phyloP scores from a whole-genome alignment of 2,888 invertebrate genomes.

The Tipula vernalis region DNA sequence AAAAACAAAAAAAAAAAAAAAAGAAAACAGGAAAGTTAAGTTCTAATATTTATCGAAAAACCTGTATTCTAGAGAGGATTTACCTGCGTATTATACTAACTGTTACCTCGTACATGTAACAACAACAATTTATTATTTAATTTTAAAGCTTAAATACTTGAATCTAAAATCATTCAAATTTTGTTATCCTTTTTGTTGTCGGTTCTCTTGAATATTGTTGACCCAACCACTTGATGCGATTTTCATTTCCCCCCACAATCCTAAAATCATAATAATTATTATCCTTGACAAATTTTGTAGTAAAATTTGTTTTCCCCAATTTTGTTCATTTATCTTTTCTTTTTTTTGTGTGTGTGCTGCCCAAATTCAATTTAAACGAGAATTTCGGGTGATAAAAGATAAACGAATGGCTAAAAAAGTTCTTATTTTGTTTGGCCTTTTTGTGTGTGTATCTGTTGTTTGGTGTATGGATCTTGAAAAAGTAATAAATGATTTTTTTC shows the following conservation, averaged over 20 bases:
- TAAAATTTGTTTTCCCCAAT: not conserved
- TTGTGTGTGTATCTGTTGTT: not conserved
- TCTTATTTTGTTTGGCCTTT: not conserved
- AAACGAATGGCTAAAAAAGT: not conserved
- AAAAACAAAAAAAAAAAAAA: no score
- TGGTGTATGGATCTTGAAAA: not conserved
- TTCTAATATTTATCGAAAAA: no score
- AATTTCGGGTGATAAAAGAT: slow-evolving; percentile 4
- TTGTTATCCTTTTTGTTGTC: not conserved
- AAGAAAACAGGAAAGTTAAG: no score
- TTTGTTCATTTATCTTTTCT: not conserved
- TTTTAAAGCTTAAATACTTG: not conserved
- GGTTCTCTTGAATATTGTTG: not conserved
- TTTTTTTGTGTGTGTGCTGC: not conserved
- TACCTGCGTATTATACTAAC: no score
- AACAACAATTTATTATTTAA: not conserved
- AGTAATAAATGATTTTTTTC: not conserved
- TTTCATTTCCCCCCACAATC: not conserved
- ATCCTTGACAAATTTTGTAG: not conserved
- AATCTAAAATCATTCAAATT: not conserved
- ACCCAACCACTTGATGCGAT: not conserved
- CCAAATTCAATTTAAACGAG: slow-evolving; percentile 4
- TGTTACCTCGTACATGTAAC: no score
- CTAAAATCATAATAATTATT: not conserved
- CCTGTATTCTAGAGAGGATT: no score